Evolutionary conservation across 2,113 vertebrate genomes (phyloP).

Genomic region (Ceyx melanurus): DNA sequence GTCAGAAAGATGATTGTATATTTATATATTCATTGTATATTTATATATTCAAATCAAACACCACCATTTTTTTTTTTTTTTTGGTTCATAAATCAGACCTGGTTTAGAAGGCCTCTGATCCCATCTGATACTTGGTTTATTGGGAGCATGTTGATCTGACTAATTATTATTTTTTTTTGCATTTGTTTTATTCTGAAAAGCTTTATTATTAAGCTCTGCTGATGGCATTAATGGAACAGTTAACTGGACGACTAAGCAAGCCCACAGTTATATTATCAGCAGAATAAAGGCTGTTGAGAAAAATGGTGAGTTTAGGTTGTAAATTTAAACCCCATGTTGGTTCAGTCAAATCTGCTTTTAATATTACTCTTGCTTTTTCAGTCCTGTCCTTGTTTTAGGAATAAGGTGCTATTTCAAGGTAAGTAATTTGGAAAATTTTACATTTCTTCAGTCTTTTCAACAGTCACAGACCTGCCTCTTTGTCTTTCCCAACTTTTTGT

Average conservation of each 20-base stretch:
- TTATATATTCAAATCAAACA: neutral
- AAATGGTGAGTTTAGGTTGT: slow-evolving; percentile 91
- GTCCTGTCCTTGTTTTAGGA: slow-evolving; percentile 46
- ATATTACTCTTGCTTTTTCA: slow-evolving; percentile 39
- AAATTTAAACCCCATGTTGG: slow-evolving; percentile 34
- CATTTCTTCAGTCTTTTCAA: slow-evolving; percentile 36
- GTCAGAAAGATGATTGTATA: neutral
- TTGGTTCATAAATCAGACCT: neutral
- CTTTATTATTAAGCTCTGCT: slow-evolving; percentile 84
- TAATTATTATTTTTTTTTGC: slow-evolving; percentile 71
- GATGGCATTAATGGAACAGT: slow-evolving; percentile 81
- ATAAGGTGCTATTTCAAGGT: slow-evolving; percentile 38
- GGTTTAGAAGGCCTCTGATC: slow-evolving; percentile 4
- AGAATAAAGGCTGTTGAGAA: slow-evolving; percentile 85
- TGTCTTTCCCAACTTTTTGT: slow-evolving; percentile 47
- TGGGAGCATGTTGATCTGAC: slow-evolving; percentile 61
- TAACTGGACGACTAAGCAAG: slow-evolving; percentile 83
- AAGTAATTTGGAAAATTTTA: slow-evolving; percentile 29
- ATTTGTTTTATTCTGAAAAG: slow-evolving; percentile 86
- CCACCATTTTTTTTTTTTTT: neutral
- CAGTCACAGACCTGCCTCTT: neutral
- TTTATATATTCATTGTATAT: neutral
- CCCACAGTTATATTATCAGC: slow-evolving; percentile 85
- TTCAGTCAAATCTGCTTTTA: slow-evolving; percentile 57
- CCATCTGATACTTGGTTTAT: slow-evolving; percentile 36